Evolutionary conservation across 2,113 vertebrate species (phyloP).

Genomic region (Phycodurus eques): DNA sequence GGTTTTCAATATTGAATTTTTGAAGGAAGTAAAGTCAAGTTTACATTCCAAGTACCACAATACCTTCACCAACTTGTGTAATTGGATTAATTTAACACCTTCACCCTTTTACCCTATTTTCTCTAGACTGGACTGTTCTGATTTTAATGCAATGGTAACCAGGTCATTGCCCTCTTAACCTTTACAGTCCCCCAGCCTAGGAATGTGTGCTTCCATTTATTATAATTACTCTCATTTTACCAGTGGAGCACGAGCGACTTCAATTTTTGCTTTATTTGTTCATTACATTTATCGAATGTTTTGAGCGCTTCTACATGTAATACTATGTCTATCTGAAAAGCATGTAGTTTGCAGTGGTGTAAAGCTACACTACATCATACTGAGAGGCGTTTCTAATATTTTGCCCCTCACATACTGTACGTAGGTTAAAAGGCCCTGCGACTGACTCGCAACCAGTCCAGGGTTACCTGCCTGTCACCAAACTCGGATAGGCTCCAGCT

Average conservation of each 20-base stretch:
- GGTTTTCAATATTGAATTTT: background rate
- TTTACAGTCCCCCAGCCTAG: constrained; percentile 18
- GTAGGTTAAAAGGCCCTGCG: no score
- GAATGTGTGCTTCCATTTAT: constrained; percentile 27
- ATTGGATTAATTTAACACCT: background rate
- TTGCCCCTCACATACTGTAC: no score
- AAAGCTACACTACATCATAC: no score
- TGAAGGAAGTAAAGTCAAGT: background rate
- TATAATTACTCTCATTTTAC: background rate
- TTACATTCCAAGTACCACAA: background rate
- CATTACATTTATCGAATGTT: no score
- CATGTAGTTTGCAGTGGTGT: no score
- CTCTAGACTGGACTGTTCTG: constrained; percentile 17
- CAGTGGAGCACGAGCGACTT: background rate
- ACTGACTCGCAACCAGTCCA: no score
- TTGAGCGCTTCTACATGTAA: no score
- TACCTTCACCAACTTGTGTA: background rate
- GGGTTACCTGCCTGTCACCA: no score
- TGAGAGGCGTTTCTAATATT: no score
- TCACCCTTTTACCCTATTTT: constrained; percentile 14
- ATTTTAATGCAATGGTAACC: constrained; percentile 37
- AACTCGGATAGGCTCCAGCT: no score
- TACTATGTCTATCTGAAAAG: no score
- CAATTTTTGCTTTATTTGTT: no score
- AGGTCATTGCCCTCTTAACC: constrained; percentile 35